Evolutionary conservation across 2,797 vertebrate genomes (phyloP).

Genomic region (Mormyrops boulengeri): DNA sequence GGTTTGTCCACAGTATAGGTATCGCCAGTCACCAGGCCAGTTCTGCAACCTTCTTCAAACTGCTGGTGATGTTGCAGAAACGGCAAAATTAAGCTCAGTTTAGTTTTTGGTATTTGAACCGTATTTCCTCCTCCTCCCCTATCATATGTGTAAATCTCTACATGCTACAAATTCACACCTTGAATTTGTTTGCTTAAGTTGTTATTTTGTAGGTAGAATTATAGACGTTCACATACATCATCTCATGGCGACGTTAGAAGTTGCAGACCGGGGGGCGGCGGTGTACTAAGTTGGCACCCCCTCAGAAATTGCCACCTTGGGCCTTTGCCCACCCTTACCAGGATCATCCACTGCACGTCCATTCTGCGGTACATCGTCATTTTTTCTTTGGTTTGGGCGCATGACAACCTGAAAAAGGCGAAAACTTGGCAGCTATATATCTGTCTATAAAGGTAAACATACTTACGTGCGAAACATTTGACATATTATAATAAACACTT

Average conservation of each 20-base stretch:
- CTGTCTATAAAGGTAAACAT: background rate
- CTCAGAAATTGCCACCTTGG: background rate
- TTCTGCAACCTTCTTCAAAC: background rate
- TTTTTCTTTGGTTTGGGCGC: background rate
- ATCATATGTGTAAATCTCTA: background rate
- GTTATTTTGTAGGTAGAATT: background rate
- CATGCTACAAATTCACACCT: background rate
- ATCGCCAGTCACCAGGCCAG: background rate
- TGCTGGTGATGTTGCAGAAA: background rate
- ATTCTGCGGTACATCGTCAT: background rate
- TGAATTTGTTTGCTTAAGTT: background rate
- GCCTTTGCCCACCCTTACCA: background rate
- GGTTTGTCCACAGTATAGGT: background rate
- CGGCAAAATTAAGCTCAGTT: background rate
- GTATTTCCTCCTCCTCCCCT: background rate
- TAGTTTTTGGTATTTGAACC: background rate
- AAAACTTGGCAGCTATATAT: background rate
- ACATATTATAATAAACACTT: background rate
- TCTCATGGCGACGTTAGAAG: background rate
- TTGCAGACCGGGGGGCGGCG: background rate
- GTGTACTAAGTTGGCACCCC: background rate
- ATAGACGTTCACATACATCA: background rate
- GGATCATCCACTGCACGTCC: background rate
- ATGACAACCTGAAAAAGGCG: background rate
- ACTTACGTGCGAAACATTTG: background rate